A percentile compares a stretch with the other conserved stretches of the same genome.
Conservation (phyloP, 2,113 vertebrate species). For the Meleagris gallopavo region DNA sequence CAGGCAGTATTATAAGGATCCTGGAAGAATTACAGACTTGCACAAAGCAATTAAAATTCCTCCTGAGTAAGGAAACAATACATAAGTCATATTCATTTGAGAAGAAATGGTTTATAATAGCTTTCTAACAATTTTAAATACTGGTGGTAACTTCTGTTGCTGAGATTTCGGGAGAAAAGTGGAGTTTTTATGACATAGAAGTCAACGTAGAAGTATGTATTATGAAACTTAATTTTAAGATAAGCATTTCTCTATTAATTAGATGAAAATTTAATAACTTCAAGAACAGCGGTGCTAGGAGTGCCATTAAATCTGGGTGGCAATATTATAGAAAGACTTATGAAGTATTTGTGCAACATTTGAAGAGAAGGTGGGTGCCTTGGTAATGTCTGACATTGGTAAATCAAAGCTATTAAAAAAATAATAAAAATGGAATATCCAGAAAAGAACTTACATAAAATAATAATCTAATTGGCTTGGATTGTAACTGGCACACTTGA, state of each 20-base stretch:
- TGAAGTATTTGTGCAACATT: background rate
- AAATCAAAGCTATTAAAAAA: background rate
- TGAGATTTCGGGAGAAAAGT: background rate
- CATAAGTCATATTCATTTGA: background rate
- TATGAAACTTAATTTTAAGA: background rate
- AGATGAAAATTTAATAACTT: background rate
- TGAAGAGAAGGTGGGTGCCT: background rate
- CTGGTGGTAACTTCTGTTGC: background rate
- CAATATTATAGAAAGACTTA: background rate
- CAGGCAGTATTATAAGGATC: background rate
- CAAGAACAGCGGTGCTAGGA: background rate
- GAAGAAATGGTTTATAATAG: background rate
- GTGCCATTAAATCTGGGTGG: background rate
- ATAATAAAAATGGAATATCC: background rate
- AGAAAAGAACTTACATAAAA: background rate
- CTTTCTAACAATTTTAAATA: background rate
- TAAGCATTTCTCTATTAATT: background rate
- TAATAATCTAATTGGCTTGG: background rate
- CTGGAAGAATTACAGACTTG: background rate
- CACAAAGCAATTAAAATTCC: slow-evolving; percentile 17
- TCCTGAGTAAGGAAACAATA: background rate
- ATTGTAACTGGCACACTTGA: background rate
- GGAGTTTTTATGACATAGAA: background rate
- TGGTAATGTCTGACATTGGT: background rate
- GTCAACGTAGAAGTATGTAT: background rate